Evolutionary conservation across 2,888 invertebrate species (phyloP), one percentile per base, ranked within the genome.

Genomic region (Strigamia maritima): DNA sequence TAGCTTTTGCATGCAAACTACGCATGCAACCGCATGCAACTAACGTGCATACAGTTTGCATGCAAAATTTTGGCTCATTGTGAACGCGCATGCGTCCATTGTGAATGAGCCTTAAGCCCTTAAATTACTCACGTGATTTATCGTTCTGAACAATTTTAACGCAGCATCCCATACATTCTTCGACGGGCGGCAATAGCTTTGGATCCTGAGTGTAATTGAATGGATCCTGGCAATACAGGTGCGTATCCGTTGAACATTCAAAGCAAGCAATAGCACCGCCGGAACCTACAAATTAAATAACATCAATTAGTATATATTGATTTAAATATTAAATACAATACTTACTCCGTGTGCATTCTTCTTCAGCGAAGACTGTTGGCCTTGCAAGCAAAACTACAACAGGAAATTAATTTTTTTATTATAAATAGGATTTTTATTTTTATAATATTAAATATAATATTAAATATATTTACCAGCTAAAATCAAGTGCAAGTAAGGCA

Each of bases 131-230:
- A 95, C 95, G 91, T 87, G 93, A 92, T 88, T 93, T 93, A 80
- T 93, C 92, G 86, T 95, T 94, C 82, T 95, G 92, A 84, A 96
- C 95, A 93, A 96, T 95, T 89, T 96, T 96, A 80, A 96, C 95
- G 87, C 96, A 96, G 88, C 95, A 96, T 49, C 96, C 96, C 85
- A 94, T 92, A 86, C 96, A 96, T 38, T 93, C 92, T 90, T 93
- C 91, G 83, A 94, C 86, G 0, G 94, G 94, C 8, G 95, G 95
- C 86, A 94, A 94, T 86, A 94, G 94, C 78, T 93, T 89, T 1
- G 94, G 94, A 83, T 94, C 87, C 6, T 94, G 93, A 19, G 95
- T 95, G 87, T 94, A 94, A 88, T 96, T 95, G 88, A 95, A 96
- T 0, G 96, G 95, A 86, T 96, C 95, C 85, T 92, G 93, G 86